These are phyloP conservation scores for Tetragonula clypearis DNA, from an alignment of 1,140 invertebrate genomes.

Conservation along the genomic window DNA sequence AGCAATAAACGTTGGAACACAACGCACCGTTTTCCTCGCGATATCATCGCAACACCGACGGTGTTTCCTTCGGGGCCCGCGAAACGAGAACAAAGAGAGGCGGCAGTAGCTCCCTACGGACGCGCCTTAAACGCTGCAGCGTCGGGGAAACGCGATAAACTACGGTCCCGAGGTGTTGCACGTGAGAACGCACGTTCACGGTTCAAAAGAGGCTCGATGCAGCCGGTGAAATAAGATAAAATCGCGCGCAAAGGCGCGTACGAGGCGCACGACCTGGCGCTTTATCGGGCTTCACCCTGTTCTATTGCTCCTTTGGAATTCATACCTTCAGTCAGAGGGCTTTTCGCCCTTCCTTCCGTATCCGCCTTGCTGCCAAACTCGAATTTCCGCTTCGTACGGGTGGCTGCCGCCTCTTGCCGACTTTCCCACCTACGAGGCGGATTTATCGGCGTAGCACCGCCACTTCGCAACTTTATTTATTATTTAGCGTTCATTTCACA, in stretches of 20 bases:
- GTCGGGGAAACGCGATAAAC: conserved; percentile 19
- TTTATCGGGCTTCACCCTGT: conserved; percentile 55
- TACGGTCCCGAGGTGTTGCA: not conserved
- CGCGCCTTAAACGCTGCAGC: conserved; percentile 11
- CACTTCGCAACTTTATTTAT: not conserved
- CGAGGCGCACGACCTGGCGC: conserved; percentile 20
- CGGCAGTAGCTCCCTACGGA: conserved; percentile 2
- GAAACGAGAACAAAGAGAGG: conserved; percentile 8
- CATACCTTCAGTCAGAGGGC: conserved; percentile 51
- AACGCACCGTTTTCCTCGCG: not conserved
- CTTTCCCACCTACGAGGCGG: not conserved
- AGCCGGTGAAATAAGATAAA: conserved; percentile 46
- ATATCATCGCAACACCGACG: not conserved
- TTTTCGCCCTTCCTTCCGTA: conserved; percentile 51
- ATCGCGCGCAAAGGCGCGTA: conserved; percentile 20
- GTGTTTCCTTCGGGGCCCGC: not conserved
- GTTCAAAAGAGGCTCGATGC: not conserved
- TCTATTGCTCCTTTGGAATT: conserved; percentile 53
- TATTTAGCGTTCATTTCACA: not conserved
- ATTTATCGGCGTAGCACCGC: not conserved
- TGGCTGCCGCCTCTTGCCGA: not conserved
- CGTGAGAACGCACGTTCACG: not conserved
- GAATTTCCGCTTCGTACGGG: conserved; percentile 55
- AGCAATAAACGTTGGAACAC: too few species aligned
- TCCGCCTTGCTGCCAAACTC: conserved; percentile 46